These are phyloP conservation scores for Brachionus rotundiformis DNA, from an alignment of 1,140 invertebrate genomes.

Conservation along the genomic window DNA sequence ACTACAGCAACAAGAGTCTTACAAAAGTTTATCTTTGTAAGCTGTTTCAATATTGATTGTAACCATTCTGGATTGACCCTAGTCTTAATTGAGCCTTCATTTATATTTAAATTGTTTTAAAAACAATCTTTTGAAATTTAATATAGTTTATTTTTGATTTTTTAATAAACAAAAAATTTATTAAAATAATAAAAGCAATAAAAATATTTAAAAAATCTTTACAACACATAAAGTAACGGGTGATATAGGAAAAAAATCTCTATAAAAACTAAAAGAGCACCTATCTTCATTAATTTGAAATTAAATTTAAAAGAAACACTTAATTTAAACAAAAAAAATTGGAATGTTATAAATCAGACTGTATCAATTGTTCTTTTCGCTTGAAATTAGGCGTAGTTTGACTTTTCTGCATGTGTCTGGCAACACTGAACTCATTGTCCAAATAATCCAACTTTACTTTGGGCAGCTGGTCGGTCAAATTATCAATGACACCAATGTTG, in stretches of 20 bases:
- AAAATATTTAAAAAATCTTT: neutral
- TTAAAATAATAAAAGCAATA: too few species aligned
- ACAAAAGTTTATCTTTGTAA: too few species aligned
- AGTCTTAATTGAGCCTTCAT: too few species aligned
- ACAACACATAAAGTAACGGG: too few species aligned
- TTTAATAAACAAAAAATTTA: too few species aligned
- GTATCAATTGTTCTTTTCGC: constrained; percentile 28
- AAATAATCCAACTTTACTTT: constrained; percentile 2
- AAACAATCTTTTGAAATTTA: too few species aligned
- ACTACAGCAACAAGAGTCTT: too few species aligned
- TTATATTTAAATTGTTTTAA: too few species aligned
- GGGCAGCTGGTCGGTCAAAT: neutral
- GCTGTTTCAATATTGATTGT: too few species aligned
- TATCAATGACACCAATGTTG: neutral
- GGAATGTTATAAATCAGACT: constrained; percentile 23
- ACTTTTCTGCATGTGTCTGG: neutral
- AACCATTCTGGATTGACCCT: too few species aligned
- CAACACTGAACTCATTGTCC: neutral
- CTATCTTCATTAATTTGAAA: neutral
- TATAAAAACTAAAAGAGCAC: constrained; percentile 12
- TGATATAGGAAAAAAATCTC: neutral
- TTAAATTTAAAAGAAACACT: neutral
- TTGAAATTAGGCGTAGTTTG: constrained; percentile 36
- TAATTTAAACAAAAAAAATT: constrained; percentile 5
- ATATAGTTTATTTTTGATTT: too few species aligned